Evolutionary conservation across 2,797 vertebrate genomes (phyloP), one percentile per base, ranked within the genome.

Genomic region (Diplodus sargus): DNA sequence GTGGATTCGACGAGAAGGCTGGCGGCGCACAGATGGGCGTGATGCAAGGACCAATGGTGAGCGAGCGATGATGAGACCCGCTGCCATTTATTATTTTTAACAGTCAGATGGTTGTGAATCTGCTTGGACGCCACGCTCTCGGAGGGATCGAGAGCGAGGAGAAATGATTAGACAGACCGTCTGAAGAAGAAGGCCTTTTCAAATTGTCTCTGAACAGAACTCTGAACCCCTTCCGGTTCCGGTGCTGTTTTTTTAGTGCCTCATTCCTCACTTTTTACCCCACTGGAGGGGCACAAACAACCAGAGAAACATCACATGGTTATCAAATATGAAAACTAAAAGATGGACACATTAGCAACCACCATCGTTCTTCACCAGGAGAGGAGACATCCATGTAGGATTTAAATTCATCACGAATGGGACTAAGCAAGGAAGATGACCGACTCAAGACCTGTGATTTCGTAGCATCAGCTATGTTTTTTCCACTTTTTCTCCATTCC

Each of bases 1-100:
- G 94, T 45, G 97, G 97, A 63, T 99, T 98, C 45, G 98, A 99
- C 6, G 98, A 98, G 92, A 99, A 99, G 88, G 94, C 97, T 16
- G 97, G 97, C 5, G 96, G 95, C 0, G 97, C 96, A 43, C 96
- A 97, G 91, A 92, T 97, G 96, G 96, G 97, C 11, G 97, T 98
- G 78, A 98, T 99, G 97, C 97, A 98, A 94, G 98, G 97, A 81
- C 94, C 98, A 94, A 97, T 96, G 92, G 92, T 93, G 89, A 93
- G 92, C 68, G 25, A 85, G 68, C 23, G 64, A 66, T n/a, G 80
- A 81, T 74, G 76, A 82, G 56, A 78, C 60, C 74, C 68, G 72
- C 78, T 71, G 52, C 66, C 15, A 1, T 52, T 51, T 12, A 62
- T 52, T 64, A 34, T 39, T 61, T 42, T 42, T 15, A 69, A 56